phyloP scores from a whole-genome alignment of 64 coral and sea anemone genomes.

The Actinia equina region DNA sequence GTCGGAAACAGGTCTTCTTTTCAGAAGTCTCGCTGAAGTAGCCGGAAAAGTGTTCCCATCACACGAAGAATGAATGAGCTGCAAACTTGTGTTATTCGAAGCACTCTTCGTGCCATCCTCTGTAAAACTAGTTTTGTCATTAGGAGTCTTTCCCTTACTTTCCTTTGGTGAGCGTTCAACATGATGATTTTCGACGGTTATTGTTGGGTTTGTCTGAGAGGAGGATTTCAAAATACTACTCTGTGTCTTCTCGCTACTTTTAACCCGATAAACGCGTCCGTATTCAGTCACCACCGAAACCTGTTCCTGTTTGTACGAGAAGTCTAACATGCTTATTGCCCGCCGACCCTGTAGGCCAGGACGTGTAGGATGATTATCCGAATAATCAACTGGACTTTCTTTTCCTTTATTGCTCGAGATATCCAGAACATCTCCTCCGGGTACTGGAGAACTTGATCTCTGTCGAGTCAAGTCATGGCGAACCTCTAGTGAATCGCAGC shows the following conservation, averaged over 20 bases:
- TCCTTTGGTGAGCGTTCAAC: neutral
- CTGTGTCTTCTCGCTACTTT: neutral
- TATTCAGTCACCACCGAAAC: neutral
- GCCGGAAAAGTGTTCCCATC: neutral
- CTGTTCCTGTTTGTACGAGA: neutral
- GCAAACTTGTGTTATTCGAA: neutral
- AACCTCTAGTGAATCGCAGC: constrained; percentile 38
- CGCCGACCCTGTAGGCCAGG: neutral
- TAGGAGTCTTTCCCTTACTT: neutral
- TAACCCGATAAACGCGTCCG: neutral
- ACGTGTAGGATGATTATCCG: neutral
- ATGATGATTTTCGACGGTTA: neutral
- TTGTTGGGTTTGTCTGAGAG: neutral
- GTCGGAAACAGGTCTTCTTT: constrained; percentile 2
- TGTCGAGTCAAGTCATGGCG: constrained; percentile 32
- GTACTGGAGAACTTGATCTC: neutral
- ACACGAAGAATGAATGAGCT: neutral
- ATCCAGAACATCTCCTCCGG: neutral
- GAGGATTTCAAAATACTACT: too few relatives aligned
- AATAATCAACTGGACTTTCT: neutral
- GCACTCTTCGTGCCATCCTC: neutral
- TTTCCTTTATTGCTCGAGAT: neutral
- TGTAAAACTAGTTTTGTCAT: neutral
- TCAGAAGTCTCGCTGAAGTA: neutral
- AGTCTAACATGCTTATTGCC: constrained; percentile 17